These are phyloP conservation scores for Drosophila lutescens DNA, from an alignment of 2,888 invertebrate genomes.

Conservation along the genomic window DNA sequence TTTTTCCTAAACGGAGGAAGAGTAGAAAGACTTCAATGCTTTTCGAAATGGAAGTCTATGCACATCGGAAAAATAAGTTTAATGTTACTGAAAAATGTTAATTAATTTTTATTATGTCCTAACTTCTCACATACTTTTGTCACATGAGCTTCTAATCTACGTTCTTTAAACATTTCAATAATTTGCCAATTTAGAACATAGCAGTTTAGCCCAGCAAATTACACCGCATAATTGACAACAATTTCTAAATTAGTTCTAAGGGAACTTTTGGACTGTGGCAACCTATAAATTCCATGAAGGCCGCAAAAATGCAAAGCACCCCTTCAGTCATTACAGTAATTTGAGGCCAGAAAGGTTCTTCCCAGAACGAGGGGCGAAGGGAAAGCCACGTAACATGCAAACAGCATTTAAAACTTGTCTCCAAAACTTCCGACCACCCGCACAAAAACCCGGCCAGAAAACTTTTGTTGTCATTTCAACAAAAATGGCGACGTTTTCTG, in stretches of 20 bases:
- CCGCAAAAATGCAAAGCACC: conserved; percentile 35
- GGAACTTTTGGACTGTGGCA: conserved; percentile 18
- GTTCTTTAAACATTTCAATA: not conserved
- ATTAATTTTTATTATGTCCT: too few species aligned
- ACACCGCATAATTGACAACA: conserved; percentile 14
- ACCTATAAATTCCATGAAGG: conserved; percentile 27
- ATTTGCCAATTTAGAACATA: not conserved
- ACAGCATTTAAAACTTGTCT: conserved; percentile 80
- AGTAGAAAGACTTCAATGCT: too few species aligned
- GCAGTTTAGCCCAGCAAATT: conserved; percentile 14
- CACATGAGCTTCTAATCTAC: not conserved
- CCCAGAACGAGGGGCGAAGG: conserved; percentile 9
- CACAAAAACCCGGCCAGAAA: conserved; percentile 50
- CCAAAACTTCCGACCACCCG: conserved; percentile 33
- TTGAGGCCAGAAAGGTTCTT: conserved; percentile 60
- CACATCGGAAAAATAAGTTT: not conserved
- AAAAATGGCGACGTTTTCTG: conserved; percentile 64
- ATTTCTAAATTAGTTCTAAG: conserved; percentile 27
- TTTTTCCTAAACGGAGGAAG: too few species aligned
- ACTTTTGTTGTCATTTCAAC: conserved; percentile 70
- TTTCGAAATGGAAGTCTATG: too few species aligned
- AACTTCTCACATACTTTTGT: not conserved
- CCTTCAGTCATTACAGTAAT: conserved; percentile 30
- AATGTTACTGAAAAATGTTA: too few species aligned
- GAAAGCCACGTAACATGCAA: conserved; percentile 74